phyloP scores from a whole-genome alignment of 2,888 invertebrate genomes.

The Tyria jacobaeae region DNA sequence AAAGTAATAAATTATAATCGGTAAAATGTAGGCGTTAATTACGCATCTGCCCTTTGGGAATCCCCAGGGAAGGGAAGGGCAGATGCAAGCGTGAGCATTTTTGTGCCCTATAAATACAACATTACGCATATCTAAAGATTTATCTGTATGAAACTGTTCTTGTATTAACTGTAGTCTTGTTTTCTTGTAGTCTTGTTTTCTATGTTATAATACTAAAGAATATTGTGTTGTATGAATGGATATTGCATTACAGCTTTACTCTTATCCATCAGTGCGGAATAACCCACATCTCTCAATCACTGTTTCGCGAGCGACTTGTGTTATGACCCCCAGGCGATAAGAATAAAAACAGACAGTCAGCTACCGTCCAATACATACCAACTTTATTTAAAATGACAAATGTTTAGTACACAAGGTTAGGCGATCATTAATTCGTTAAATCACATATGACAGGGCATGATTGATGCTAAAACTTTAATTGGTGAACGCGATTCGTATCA shows the following conservation, averaged over 20 bases:
- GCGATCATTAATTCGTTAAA: slow-evolving; percentile 51
- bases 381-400: slow-evolving; percentile 43
- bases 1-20: too few species aligned
- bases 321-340: slow-evolving; percentile 43
- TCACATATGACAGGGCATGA: slow-evolving; percentile 58
- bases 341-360: slow-evolving; percentile 27
- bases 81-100: too few species aligned
- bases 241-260: not conserved
- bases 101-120: too few species aligned
- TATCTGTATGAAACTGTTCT: too few species aligned
- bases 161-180: too few species aligned
- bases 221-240: too few species aligned
- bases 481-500: slow-evolving; percentile 55
- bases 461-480: slow-evolving; percentile 64
- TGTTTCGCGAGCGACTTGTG: slow-evolving; percentile 48
- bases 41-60: too few species aligned
- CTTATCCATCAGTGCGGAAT: not conserved
- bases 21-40: too few species aligned
- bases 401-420: slow-evolving; percentile 49
- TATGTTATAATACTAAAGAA: not conserved
- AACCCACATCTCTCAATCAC: slow-evolving; percentile 41
- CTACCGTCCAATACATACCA: slow-evolving; percentile 38
- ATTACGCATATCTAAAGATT: too few species aligned
- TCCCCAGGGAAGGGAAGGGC: too few species aligned
- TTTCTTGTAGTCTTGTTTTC: not conserved